phyloP scores from a whole-genome alignment of 2,888 invertebrate species.

The Tuta absoluta region DNA sequence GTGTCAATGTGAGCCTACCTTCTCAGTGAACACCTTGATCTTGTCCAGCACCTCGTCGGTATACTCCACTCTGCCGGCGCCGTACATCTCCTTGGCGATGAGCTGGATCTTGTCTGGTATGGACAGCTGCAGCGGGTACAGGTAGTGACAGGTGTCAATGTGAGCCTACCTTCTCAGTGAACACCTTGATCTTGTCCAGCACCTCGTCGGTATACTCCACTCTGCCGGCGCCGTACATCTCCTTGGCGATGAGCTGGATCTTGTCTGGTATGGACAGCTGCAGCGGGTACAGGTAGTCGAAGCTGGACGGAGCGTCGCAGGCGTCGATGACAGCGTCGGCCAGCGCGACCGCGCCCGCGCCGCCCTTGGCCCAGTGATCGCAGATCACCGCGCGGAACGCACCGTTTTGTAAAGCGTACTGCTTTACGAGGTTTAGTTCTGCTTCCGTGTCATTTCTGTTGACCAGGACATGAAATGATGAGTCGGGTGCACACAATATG shows the following conservation, averaged over 20 bases:
- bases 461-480: no score
- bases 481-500: no score
- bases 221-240: constrained; percentile 98
- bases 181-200: constrained; percentile 84
- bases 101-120: no score
- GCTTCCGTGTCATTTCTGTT: constrained; percentile 90
- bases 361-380: constrained; percentile 95
- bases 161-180: constrained; percentile 87
- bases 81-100: no score
- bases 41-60: no score
- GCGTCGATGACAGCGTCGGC: constrained; percentile 94
- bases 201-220: constrained; percentile 89
- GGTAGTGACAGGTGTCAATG: no score
- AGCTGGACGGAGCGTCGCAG: constrained; percentile 83
- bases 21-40: no score
- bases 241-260: constrained; percentile 91
- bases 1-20: no score
- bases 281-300: constrained; percentile 86
- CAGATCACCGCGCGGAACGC: constrained; percentile 94
- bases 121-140: no score
- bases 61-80: no score
- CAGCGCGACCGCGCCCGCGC: constrained; percentile 91
- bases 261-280: constrained; percentile 90
- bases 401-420: constrained; percentile 87
- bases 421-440: constrained; percentile 90